Conservation (phyloP, 2,888 invertebrate species). For the Pteria penguin region DNA sequence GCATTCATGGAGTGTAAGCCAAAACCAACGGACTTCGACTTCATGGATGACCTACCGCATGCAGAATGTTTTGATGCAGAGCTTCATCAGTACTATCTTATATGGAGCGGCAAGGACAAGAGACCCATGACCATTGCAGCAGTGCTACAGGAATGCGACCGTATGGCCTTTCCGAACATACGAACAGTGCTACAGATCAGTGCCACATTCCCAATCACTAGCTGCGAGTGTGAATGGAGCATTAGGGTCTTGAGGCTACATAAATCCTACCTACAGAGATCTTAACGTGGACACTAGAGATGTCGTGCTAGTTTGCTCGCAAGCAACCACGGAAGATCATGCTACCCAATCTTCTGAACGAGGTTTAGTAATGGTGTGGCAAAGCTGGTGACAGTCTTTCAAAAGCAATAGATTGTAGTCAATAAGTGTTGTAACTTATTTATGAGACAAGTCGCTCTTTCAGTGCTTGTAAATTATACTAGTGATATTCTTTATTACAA, state of each 20-base stretch:
- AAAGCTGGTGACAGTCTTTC: no score
- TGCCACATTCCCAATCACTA: neutral
- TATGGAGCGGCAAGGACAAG: neutral
- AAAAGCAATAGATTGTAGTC: no score
- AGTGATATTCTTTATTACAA: no score
- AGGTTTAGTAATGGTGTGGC: no score
- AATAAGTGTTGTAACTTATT: no score
- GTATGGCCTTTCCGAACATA: neutral
- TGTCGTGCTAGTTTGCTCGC: no score
- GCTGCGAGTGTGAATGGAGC: neutral
- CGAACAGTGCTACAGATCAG: neutral
- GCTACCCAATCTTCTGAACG: no score
- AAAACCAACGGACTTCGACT: neutral
- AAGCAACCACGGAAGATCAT: no score
- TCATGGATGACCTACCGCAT: neutral
- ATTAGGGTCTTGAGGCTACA: neutral
- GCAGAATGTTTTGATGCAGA: conserved; percentile 3
- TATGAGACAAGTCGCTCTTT: no score
- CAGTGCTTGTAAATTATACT: no score
- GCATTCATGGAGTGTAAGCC: neutral
- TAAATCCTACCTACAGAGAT: neutral
- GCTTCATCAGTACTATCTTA: neutral
- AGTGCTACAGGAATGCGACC: neutral
- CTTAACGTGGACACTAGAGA: no score
- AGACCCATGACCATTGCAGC: neutral